Conservation (phyloP, 1,140 invertebrate species). For the Trichonephila clavata region DNA sequence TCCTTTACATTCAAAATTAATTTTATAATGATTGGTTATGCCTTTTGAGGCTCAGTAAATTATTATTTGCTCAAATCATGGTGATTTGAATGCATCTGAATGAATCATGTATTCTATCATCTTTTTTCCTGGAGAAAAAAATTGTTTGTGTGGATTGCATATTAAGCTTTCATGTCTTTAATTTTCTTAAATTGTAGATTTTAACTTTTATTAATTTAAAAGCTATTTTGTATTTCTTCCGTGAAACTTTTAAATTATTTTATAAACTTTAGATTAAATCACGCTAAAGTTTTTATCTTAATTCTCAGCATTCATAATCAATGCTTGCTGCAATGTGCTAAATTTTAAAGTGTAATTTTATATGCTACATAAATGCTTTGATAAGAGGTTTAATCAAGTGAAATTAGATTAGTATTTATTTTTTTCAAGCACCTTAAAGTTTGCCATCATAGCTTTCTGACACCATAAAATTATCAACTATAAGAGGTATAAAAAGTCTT, state of each 20-base stretch:
- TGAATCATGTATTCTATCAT: not conserved
- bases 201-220: not conserved
- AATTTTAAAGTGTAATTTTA: constrained; percentile 16
- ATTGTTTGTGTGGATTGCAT: not conserved
- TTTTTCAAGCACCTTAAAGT: too few relatives aligned
- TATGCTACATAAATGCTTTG: constrained; percentile 12
- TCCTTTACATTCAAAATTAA: not conserved
- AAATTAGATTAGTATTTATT: not conserved
- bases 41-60: not conserved
- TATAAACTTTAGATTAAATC: not conserved
- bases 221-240: too few relatives aligned
- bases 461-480: too few relatives aligned
- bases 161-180: not conserved
- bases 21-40: constrained; percentile 10
- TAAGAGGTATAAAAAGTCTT: too few relatives aligned
- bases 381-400: not conserved
- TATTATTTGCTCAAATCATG: not conserved
- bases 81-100: not conserved
- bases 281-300: not conserved
- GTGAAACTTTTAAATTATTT: not conserved
- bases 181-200: not conserved
- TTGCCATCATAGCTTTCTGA: too few relatives aligned
- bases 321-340: constrained; percentile 6
- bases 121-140: not conserved
- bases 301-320: not conserved